Base-by-base conservation (phyloP, 2,888 invertebrate species). In the Gari tellinella region DNA sequence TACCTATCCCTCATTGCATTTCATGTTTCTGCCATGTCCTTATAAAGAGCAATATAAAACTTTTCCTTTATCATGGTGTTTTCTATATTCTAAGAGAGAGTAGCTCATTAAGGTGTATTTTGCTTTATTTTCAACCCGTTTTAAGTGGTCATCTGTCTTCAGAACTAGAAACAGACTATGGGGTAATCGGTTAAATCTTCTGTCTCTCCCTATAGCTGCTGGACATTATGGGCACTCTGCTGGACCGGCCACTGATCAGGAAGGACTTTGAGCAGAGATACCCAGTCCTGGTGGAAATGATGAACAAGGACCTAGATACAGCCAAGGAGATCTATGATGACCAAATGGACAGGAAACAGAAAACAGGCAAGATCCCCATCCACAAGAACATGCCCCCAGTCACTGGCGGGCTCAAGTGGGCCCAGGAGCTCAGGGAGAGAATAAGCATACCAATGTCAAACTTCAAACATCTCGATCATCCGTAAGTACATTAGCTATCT, bases 231-330 rank as follows among this genome's bases (percentile, higher is more conserved):
- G 97, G 97, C 0, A 95, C 95, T 25, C 95, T 98, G 14, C 92
- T 98, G 79, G 97, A 98, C 81, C 94, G 98, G 61, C 96, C 97
- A 1, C 93, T 96, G 63, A 97, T 98, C 84, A 95, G 95, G 88
- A 95, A 95, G 67, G 96, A 97, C 91, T 97, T 98, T 88, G 96
- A 96, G 4, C 95, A 95, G 64, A 96, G 96, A 89, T 97, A 97
- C 90, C 94, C 94, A 0, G 94, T 95, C 88, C 95, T 98, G 52
- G 94, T 97, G 23, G 94, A 94, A 40, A 95, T 96, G 94, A 93
- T 92, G 79, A 87, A 91, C 55, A 72, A 82, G 17, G 89, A 91
- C 60, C 77, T 92, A 51, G 86, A 89, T 64, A 72, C 73, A 14
- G 88, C 87, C 25, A 92, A 91, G 64, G 55, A 76, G 14, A 87